Evolutionary conservation across 2,113 vertebrate genomes (phyloP), one percentile per base, ranked within the genome.

Genomic region (Psephotus haematonotus): DNA sequence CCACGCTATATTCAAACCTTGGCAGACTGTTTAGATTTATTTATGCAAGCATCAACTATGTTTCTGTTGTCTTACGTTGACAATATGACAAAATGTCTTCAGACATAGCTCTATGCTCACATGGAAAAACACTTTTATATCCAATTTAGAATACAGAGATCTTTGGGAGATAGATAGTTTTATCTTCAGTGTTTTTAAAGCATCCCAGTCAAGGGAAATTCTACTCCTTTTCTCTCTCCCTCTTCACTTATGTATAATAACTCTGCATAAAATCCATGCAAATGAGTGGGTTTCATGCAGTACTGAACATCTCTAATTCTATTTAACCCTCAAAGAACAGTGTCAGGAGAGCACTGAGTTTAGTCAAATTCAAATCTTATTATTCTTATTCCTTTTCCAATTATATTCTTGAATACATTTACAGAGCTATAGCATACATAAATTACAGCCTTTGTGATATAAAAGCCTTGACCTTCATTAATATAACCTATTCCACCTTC

Each of bases 1-100:
- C 8, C 22, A 44, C 8, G 10, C 7, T 29, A 1, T 2, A 19
- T 23, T 79, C n/a, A 57, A 65, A 13, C 8, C 11, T 69, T 37
- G 39, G 18, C 23, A 63, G n/a, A 15, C 13, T 46, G 5, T 50
- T 39, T 17, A 25, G 17, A 19, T 65, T 17, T 20, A 60, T 33
- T 60, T 44, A n/a, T 7, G 5, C n/a, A 17, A 74, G 11, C 17
- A 22, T 28, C 0, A 0, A 25, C 28, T 39, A 4, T 13, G 29
- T 19, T 80, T 63, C n/a, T 49, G 7, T n/a, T 80, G 17, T n/a
- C 28, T 72, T 63, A 19, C 22, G 53, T 16, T 57, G 27, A n/a
- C 19, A 52, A 27, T 13, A 11, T 24, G 28, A 33, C 16, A 68
- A 63, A 63, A 64, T 78, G 13, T 77, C 20, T 65, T 70, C 59